Evolutionary conservation across 2,888 invertebrate genomes (phyloP).

Genomic region (Frankliniella fusca): DNA sequence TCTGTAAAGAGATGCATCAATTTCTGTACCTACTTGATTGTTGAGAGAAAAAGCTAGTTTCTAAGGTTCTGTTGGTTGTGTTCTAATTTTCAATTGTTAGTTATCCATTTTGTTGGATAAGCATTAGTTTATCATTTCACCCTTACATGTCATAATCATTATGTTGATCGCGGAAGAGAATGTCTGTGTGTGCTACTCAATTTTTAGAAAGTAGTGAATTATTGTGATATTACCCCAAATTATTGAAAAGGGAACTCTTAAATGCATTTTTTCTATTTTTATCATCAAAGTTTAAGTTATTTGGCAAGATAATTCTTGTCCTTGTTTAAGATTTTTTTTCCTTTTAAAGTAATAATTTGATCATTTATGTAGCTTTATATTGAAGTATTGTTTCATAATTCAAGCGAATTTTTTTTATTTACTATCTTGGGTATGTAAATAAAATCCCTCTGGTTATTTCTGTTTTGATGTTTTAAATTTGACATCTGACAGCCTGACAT

Average conservation of each 20-base stretch:
- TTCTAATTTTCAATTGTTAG: background rate
- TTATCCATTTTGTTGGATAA: background rate
- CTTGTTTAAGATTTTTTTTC: background rate
- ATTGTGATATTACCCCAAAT: conserved; percentile 21
- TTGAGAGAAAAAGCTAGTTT: no score
- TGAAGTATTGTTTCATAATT: background rate
- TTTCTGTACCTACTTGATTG: no score
- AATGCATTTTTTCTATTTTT: conserved; percentile 24
- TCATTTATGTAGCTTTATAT: background rate
- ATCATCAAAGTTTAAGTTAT: conserved; percentile 14
- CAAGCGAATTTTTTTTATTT: background rate
- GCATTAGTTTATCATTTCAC: background rate
- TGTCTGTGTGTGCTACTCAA: background rate
- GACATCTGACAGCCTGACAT: background rate
- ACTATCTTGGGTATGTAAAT: background rate
- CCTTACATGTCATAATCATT: background rate
- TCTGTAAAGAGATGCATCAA: no score
- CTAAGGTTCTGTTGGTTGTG: background rate
- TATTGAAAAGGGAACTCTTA: conserved; percentile 14
- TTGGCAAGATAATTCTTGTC: background rate
- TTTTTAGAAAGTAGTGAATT: conserved; percentile 21
- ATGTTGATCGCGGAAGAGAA: background rate
- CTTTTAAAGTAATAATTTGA: background rate
- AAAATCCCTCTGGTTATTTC: background rate
- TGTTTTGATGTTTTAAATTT: background rate